Conservation (phyloP, 1,140 invertebrate genomes). For the Mycetomoellerius zeteki region DNA sequence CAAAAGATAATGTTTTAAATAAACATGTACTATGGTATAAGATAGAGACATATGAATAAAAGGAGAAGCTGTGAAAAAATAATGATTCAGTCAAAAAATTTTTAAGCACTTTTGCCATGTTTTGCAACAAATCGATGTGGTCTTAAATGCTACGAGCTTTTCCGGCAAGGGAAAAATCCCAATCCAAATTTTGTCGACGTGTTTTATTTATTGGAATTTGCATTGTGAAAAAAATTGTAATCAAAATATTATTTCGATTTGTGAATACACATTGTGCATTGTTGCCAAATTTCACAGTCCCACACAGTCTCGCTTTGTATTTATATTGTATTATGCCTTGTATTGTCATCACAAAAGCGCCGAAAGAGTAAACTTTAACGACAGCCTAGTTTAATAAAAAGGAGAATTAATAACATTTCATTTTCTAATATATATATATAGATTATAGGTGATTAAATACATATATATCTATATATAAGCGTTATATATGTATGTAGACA, state of each 20-base stretch:
- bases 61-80: neutral
- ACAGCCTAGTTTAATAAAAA: neutral
- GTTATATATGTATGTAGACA: neutral
- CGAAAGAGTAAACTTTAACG: neutral
- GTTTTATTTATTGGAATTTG: neutral
- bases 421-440: neutral
- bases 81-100: neutral
- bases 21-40: neutral
- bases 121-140: neutral
- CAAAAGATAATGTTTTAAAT: neutral
- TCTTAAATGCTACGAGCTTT: neutral
- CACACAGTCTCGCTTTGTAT: no score
- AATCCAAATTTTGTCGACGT: neutral
- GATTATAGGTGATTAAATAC: neutral
- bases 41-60: neutral
- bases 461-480: neutral
- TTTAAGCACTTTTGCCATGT: neutral
- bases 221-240: constrained; percentile 1
- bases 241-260: constrained; percentile 23
- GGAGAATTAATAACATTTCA: neutral
- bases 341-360: neutral
- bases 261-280: no score
- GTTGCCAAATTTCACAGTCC: neutral
- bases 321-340: no score
- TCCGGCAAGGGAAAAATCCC: neutral